Conservation (phyloP, 2,113 vertebrate species). For the Brienomyrus brachyistius region DNA sequence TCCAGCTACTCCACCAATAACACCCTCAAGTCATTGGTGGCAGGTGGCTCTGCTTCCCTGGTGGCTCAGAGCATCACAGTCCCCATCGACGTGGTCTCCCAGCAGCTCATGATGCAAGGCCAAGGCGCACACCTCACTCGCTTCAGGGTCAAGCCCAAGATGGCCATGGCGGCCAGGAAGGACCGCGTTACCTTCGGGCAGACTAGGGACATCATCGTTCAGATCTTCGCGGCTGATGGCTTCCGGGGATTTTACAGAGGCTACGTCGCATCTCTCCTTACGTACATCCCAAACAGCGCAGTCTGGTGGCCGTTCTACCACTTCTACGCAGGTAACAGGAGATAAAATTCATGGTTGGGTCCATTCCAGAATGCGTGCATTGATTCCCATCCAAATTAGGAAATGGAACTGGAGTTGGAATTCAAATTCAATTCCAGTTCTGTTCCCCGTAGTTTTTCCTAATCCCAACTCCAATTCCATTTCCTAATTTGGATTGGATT, state of each 20-base stretch:
- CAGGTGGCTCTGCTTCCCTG: constrained; percentile 80
- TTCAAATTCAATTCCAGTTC: too few species aligned
- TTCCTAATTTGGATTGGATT: too few species aligned
- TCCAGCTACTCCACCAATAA: constrained; percentile 78
- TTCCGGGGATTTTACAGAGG: constrained; percentile 88
- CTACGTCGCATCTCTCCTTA: constrained; percentile 87
- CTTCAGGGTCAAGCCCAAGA: constrained; percentile 64
- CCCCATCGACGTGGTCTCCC: constrained; percentile 88
- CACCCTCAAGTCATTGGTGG: constrained; percentile 83
- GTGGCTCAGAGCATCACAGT: constrained; percentile 96
- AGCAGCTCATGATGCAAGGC: constrained; percentile 95
- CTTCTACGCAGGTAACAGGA: constrained; percentile 80
- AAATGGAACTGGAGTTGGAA: too few species aligned
- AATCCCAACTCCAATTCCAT: too few species aligned
- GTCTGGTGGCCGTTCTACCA: constrained; percentile 99
- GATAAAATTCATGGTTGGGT: too few species aligned
- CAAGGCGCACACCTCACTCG: constrained; percentile 78
- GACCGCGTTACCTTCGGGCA: constrained; percentile 71
- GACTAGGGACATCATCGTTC: constrained; percentile 77
- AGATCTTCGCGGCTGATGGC: constrained; percentile 82
- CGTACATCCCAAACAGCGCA: constrained; percentile 95
- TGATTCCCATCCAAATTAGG: too few species aligned
- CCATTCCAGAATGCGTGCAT: too few species aligned
- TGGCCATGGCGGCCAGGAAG: constrained; percentile 40
- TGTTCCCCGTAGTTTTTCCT: too few species aligned